phyloP scores from a whole-genome alignment of 2,888 invertebrate genomes.

The Orthonevra nobilis region DNA sequence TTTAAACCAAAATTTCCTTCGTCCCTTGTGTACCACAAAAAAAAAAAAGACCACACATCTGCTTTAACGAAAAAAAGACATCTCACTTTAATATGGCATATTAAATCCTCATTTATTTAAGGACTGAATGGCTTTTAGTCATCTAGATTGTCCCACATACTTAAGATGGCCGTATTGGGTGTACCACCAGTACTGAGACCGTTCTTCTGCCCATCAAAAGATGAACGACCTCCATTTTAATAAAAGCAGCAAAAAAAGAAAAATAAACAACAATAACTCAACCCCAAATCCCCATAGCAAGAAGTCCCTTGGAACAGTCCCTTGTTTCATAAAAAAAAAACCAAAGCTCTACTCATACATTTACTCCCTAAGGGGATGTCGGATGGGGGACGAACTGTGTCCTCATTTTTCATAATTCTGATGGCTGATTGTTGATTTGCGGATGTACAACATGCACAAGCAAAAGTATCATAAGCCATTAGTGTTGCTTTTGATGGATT shows the following conservation, averaged over 20 bases:
- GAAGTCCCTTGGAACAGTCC: no score
- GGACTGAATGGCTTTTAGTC: neutral
- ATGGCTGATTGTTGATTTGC: slow-evolving; percentile 35
- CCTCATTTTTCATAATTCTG: slow-evolving; percentile 5
- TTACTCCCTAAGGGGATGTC: no score
- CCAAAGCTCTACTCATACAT: no score
- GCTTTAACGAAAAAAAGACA: no score
- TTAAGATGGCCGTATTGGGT: slow-evolving; percentile 8
- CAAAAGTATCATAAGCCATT: slow-evolving; percentile 44
- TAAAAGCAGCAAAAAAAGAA: no score
- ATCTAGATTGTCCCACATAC: slow-evolving; percentile 29
- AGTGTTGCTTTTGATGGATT: slow-evolving; percentile 27
- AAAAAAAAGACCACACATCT: no score
- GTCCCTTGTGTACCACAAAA: no score
- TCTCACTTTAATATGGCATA: no score
- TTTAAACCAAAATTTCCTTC: no score
- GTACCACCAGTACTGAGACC: slow-evolving; percentile 12
- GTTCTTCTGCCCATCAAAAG: neutral
- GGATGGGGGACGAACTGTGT: neutral
- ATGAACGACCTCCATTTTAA: neutral
- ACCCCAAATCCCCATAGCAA: no score
- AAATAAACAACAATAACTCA: no score
- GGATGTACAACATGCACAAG: neutral
- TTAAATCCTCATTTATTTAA: slow-evolving; percentile 19
- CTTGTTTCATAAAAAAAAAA: no score